Evolutionary conservation across 2,888 invertebrate species (phyloP).

Genomic region (Stratiomys singularior): DNA sequence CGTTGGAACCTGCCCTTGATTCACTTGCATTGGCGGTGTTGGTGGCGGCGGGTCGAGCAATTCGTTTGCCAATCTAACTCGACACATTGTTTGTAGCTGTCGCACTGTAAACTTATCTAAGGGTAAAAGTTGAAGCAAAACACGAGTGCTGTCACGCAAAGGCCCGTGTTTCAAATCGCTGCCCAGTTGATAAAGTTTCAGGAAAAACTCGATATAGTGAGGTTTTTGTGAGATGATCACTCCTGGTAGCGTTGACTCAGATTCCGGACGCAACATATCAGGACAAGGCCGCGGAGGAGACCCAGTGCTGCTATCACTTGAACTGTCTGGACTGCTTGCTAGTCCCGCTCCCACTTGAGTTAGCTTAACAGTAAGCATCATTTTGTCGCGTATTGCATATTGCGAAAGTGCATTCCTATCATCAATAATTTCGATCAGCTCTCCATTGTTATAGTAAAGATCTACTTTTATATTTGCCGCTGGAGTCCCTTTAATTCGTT

Average conservation of each 20-base stretch:
- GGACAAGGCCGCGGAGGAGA: constrained; percentile 86
- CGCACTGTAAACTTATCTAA: constrained; percentile 66
- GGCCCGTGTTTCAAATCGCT: constrained; percentile 82
- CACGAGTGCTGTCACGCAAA: constrained; percentile 77
- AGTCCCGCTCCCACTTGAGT: constrained; percentile 77
- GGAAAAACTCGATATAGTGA: constrained; percentile 81
- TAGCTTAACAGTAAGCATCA: constrained; percentile 83
- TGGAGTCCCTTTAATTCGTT: constrained; percentile 67
- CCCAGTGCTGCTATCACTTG: constrained; percentile 93
- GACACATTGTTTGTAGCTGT: constrained; percentile 63
- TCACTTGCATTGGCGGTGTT: constrained; percentile 16
- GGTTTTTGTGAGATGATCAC: constrained; percentile 89
- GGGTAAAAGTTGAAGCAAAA: constrained; percentile 62
- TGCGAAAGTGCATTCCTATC: constrained; percentile 88
- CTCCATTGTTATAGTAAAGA: constrained; percentile 84
- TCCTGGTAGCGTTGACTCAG: constrained; percentile 90
- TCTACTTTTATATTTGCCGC: constrained; percentile 86
- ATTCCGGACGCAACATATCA: constrained; percentile 81
- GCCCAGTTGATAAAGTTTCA: constrained; percentile 89
- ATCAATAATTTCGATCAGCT: constrained; percentile 85
- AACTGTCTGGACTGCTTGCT: constrained; percentile 88
- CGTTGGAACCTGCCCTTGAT: constrained; percentile 56
- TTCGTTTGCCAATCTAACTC: constrained; percentile 46
- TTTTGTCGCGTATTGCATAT: constrained; percentile 88
- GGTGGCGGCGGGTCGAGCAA: constrained; percentile 44